Evolutionary conservation across 2,888 invertebrate species (phyloP).

Genomic region (Deroplatys truncata): DNA sequence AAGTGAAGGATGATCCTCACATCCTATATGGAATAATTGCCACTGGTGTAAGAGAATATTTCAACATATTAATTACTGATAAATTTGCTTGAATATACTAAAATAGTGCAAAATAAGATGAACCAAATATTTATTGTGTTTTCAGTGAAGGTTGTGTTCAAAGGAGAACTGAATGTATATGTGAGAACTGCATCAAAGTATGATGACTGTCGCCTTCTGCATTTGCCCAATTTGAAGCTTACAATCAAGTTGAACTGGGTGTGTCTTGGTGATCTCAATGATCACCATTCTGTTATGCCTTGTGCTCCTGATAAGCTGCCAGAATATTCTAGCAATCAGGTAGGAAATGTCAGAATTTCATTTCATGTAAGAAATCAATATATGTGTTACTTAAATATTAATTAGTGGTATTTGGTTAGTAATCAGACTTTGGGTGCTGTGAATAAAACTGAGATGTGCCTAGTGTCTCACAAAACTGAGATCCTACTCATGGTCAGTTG

Average conservation of each 20-base stretch:
- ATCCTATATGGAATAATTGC: too few species aligned
- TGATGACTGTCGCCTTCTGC: slow-evolving; percentile 92
- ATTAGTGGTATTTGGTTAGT: not conserved
- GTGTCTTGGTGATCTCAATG: slow-evolving; percentile 88
- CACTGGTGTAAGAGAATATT: too few species aligned
- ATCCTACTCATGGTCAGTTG: too few species aligned
- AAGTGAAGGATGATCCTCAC: too few species aligned
- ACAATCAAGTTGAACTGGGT: slow-evolving; percentile 84
- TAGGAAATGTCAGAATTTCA: slow-evolving; percentile 37
- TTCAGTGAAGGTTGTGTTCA: slow-evolving; percentile 77
- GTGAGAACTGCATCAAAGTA: slow-evolving; percentile 98
- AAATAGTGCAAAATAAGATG: too few species aligned
- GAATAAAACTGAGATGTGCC: too few species aligned
- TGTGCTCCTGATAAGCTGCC: slow-evolving; percentile 95
- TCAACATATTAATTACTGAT: too few species aligned
- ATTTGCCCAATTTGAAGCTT: slow-evolving; percentile 83
- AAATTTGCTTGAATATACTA: too few species aligned
- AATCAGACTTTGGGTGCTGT: not conserved
- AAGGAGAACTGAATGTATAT: slow-evolving; percentile 90
- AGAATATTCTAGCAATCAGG: slow-evolving; percentile 93
- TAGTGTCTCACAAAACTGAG: too few species aligned
- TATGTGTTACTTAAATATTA: not conserved
- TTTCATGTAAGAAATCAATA: not conserved
- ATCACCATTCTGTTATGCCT: slow-evolving; percentile 92
- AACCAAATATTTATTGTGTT: slow-evolving; percentile 22